Evolutionary conservation across 2,888 invertebrate species (phyloP).

Genomic region (Eurytoma adleriae): DNA sequence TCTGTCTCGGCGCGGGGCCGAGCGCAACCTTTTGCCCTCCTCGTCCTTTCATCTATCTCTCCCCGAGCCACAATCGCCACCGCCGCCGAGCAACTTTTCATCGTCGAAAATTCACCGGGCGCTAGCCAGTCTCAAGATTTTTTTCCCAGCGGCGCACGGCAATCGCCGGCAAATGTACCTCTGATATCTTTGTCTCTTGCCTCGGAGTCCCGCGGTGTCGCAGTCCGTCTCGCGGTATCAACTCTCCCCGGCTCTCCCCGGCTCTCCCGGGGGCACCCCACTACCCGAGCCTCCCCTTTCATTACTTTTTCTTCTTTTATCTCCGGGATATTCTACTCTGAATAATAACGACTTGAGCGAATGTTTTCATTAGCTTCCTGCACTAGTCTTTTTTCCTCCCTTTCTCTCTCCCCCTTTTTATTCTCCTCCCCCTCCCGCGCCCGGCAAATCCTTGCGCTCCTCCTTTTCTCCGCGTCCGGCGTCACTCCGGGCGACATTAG

Average conservation of each 20-base stretch:
- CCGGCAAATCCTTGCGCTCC: neutral
- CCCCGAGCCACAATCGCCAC: constrained; percentile 42
- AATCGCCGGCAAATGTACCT: constrained; percentile 38
- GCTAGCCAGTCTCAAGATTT: constrained; percentile 37
- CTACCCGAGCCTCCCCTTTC: constrained; percentile 21
- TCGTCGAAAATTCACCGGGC: constrained; percentile 35
- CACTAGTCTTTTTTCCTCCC: neutral
- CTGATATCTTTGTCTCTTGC: constrained; percentile 30
- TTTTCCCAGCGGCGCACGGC: constrained; percentile 27
- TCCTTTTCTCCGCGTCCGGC: neutral
- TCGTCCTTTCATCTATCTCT: constrained; percentile 52
- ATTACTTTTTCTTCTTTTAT: constrained; percentile 48
- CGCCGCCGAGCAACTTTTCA: constrained; percentile 48
- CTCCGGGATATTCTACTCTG: constrained; percentile 43
- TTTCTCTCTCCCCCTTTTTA: neutral
- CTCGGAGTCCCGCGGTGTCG: neutral
- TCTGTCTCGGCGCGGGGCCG: constrained; percentile 43
- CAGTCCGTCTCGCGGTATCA: constrained; percentile 1
- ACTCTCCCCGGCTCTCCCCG: neutral
- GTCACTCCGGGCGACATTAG: constrained; percentile 15
- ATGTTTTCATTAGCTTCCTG: constrained; percentile 39
- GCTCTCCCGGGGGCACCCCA: neutral
- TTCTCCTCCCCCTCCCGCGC: neutral
- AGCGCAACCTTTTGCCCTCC: constrained; percentile 44
- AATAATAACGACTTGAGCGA: constrained; percentile 53